phyloP scores from a whole-genome alignment of 2,113 vertebrate species.

The Narcine bancroftii region DNA sequence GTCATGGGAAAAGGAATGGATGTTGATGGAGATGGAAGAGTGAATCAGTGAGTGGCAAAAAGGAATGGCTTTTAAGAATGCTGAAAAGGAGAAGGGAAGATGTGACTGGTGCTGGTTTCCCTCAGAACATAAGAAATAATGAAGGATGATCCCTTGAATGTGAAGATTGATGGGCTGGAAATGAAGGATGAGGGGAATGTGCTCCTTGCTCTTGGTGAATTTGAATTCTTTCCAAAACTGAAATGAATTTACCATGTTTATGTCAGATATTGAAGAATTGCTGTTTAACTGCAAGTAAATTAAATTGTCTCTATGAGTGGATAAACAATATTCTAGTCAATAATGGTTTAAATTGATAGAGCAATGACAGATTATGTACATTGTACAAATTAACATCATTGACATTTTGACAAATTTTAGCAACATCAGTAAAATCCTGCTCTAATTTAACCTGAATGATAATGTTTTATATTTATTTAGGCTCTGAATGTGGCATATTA shows the following conservation, averaged over 20 bases:
- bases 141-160: too few species aligned
- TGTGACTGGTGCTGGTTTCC: too few species aligned
- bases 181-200: too few species aligned
- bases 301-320: neutral
- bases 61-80: too few species aligned
- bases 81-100: too few species aligned
- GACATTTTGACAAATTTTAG: constrained; percentile 10
- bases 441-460: neutral
- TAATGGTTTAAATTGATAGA: neutral
- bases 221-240: neutral
- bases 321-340: neutral
- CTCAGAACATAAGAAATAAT: too few species aligned
- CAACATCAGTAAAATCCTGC: neutral
- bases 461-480: neutral
- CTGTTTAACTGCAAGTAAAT: neutral
- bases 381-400: neutral
- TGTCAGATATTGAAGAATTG: neutral
- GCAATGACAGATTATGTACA: neutral
- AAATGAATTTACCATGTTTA: neutral
- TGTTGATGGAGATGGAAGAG: too few species aligned
- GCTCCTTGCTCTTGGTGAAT: neutral
- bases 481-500: neutral
- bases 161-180: too few species aligned
- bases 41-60: too few species aligned
- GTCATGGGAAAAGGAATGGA: too few species aligned